Evolutionary conservation across 2,797 vertebrate species (phyloP), one percentile per base, ranked within the genome.

Genomic region (Halcyon badia): DNA sequence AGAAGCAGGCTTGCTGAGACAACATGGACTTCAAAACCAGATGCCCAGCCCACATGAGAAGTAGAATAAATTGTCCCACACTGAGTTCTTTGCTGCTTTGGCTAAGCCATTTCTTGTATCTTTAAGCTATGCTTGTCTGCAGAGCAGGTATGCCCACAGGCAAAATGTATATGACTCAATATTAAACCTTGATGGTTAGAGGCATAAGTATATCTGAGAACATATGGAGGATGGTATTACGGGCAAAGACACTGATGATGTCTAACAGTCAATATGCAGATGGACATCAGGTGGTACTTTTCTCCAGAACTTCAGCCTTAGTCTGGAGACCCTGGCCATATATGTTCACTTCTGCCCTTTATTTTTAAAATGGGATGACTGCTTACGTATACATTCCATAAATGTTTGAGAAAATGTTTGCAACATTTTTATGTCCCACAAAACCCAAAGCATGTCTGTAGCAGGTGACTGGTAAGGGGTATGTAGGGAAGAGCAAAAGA

Each of bases 261-360:
- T 66, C 30, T 62, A 65, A 46, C 4, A 66, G 28, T 13, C 24
- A 13, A 0, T 4, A 19, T 35, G 18, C 20, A 88, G 42, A n/a
- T 71, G 17, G 37, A 75, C 15, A 57, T n/a, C 25, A 78, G 14
- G 37, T 8, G 16, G 49, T 57, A 15, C 26, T 81, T 77, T 81
- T 19, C 18, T 21, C 14, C 70, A 76, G n/a, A 31, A 14, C 25
- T 75, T 28, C 21, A 71, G 44, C 3, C 20, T 61, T 65, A 62
- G 1, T 18, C 20, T 41, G 18, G 9, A 65, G 8, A 62, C 4
- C 11, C 56, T 57, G 22, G 41, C 6, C 75, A 71, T 66, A 77
- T 11, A 41, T 0, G 0, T 41, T 60, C n/a, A 26, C 11, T 80
- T 60, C 35, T 83, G 22, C 3, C 2, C 4, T 89, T 61, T 39